Evolutionary conservation across 2,797 vertebrate genomes (phyloP).

Genomic region (Naso thynnoides): DNA sequence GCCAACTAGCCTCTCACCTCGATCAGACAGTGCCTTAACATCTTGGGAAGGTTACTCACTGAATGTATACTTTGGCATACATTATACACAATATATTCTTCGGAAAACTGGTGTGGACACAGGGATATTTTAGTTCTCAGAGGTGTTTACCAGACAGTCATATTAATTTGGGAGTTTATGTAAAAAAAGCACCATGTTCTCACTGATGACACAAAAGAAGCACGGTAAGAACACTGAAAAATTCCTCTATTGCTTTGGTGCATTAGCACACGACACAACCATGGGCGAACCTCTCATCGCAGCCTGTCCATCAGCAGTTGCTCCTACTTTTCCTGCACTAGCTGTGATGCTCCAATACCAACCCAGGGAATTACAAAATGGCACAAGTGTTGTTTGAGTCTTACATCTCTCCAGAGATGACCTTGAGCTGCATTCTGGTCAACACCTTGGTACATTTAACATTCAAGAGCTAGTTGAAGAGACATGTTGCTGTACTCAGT

Average conservation of each 20-base stretch:
- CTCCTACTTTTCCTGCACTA: neutral
- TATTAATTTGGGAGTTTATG: constrained; percentile 12
- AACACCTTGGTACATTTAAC: constrained; percentile 18
- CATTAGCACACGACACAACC: too few relatives aligned
- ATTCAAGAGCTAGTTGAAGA: neutral
- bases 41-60: constrained; percentile 13
- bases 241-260: neutral
- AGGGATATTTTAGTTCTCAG: constrained; percentile 27
- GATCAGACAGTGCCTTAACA: neutral
- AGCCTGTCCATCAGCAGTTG: neutral
- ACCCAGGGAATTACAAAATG: constrained; percentile 28
- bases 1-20: too few relatives aligned
- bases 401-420: constrained; percentile 16
- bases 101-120: neutral
- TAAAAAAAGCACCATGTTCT: neutral
- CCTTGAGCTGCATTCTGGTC: constrained; percentile 24
- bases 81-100: too few relatives aligned
- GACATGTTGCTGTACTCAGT: neutral
- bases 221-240: constrained; percentile 19
- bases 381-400: constrained; percentile 8
- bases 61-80: too few relatives aligned
- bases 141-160: constrained; percentile 16
- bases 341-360: neutral
- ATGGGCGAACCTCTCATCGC: neutral
- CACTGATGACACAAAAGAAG: neutral